Evolutionary conservation across 2,113 vertebrate genomes (phyloP).

Genomic region (Thryonomys swinderianus): DNA sequence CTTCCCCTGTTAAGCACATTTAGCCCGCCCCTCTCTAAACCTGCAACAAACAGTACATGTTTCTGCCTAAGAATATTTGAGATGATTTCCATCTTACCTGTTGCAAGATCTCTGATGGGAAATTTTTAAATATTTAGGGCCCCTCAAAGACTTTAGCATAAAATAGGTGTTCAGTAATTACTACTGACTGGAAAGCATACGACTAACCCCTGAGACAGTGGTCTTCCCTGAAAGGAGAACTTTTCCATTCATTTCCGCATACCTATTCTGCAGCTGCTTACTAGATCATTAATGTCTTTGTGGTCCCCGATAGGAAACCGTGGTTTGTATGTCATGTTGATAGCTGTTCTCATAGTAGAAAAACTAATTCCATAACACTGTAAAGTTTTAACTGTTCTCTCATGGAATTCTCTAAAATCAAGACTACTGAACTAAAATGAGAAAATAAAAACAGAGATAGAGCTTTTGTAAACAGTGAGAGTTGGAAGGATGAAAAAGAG

Average conservation of each 20-base stretch:
- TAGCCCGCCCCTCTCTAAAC: not conserved
- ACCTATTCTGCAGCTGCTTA: not conserved
- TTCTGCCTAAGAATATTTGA: not conserved
- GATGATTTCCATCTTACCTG: not conserved
- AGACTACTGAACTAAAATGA: not conserved
- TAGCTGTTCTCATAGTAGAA: not conserved
- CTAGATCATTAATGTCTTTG: not conserved
- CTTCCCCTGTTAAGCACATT: not conserved
- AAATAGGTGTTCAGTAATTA: not conserved
- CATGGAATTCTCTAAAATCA: not conserved
- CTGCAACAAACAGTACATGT: not conserved
- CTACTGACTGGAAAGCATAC: not conserved
- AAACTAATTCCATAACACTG: not conserved
- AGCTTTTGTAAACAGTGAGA: no score
- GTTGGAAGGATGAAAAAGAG: no score
- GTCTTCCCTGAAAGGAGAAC: not conserved
- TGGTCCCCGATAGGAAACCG: not conserved
- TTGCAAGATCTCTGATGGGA: not conserved
- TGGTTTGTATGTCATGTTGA: not conserved
- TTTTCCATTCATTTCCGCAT: not conserved
- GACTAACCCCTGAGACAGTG: not conserved
- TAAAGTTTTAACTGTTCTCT: not conserved
- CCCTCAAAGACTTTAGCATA: not conserved
- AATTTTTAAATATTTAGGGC: not conserved
- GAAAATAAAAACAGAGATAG: no score